phyloP scores from a whole-genome alignment of 2,888 invertebrate species.

The Eupsilia transversa region DNA sequence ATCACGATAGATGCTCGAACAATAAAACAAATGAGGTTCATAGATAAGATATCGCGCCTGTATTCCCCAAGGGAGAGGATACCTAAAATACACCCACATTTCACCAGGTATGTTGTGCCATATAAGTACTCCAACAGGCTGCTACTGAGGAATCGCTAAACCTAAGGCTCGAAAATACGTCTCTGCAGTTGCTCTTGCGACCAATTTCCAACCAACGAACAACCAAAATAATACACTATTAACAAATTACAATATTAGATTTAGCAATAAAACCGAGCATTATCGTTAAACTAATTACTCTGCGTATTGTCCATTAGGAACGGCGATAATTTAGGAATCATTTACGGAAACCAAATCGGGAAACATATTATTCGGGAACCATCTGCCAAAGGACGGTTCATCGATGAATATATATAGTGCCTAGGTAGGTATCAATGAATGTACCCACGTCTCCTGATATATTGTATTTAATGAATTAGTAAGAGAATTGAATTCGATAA shows the following conservation, averaged over 20 bases:
- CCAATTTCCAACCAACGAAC: not conserved
- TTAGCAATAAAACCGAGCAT: slow-evolving; percentile 7
- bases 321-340: slow-evolving; percentile 17
- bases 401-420: not conserved
- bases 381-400: slow-evolving; percentile 11
- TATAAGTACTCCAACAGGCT: not conserved
- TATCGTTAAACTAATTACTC: slow-evolving; percentile 20
- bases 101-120: not conserved
- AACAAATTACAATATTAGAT: slow-evolving; percentile 16
- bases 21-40: not conserved
- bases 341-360: slow-evolving; percentile 28
- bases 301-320: slow-evolving; percentile 13
- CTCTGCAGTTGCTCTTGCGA: not conserved
- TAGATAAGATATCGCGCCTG: not conserved
- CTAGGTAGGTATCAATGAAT: not conserved
- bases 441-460: slow-evolving; percentile 14
- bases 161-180: not conserved
- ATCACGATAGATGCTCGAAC: not conserved
- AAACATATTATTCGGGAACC: slow-evolving; percentile 11
- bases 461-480: slow-evolving; percentile 22
- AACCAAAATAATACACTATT: not conserved
- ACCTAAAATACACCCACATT: not conserved
- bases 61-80: not conserved
- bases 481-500: slow-evolving; percentile 13
- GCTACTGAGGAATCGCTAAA: not conserved